Evolutionary conservation across 1,140 invertebrate species (phyloP).

Genomic region (Ridgeia piscesae): DNA sequence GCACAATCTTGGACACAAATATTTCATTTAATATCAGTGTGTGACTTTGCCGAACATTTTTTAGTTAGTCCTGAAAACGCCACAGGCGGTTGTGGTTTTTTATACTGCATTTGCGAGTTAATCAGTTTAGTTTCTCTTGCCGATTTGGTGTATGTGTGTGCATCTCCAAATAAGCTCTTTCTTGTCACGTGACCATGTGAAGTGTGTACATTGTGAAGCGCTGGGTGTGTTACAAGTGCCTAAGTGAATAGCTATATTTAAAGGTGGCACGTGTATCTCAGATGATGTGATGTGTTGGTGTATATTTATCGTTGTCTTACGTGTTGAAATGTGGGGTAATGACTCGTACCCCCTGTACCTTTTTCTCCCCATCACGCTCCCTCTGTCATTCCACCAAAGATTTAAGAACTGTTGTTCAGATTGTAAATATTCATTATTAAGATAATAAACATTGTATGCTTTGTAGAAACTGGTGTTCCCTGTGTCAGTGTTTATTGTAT

Average conservation of each 20-base stretch:
- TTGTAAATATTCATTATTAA: not conserved
- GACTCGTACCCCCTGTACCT: not conserved
- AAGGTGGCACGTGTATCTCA: not conserved
- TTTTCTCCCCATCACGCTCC: not conserved
- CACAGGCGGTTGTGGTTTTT: not conserved
- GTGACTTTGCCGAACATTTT: not conserved
- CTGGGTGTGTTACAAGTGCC: not conserved
- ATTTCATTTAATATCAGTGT: not conserved
- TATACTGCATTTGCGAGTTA: not conserved
- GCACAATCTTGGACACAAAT: not conserved
- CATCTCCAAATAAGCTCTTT: not conserved
- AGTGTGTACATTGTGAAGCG: not conserved
- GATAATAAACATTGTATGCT: not conserved
- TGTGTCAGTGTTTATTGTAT: not conserved
- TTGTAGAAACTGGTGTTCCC: not conserved
- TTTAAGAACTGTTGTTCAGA: not conserved
- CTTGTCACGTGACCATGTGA: not conserved
- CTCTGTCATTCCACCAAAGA: not conserved
- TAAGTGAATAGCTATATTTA: slow-evolving; percentile 2
- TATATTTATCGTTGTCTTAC: not conserved
- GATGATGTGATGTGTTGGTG: not conserved
- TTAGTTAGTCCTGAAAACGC: not conserved
- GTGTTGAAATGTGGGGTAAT: not conserved
- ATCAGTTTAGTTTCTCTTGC: not conserved
- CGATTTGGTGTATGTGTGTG: not conserved